Evolutionary conservation across 2,888 invertebrate genomes (phyloP).

Genomic region (Polietes domitor): DNA sequence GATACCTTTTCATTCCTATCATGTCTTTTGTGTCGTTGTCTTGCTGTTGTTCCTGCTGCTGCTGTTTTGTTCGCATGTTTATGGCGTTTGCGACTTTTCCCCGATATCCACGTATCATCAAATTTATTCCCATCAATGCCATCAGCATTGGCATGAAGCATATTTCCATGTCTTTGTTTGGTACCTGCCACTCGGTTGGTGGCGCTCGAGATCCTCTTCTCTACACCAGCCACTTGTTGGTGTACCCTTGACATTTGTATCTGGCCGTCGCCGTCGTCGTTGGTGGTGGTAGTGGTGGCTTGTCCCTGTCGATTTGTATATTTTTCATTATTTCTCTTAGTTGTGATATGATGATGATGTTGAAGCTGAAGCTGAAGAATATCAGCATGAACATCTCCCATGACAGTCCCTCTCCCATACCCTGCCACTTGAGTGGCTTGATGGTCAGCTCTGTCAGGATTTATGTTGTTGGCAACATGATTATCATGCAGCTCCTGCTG

Average conservation of each 20-base stretch:
- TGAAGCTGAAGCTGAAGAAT: too few relatives aligned
- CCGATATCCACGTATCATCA: neutral
- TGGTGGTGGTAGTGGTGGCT: too few relatives aligned
- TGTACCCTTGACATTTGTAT: neutral
- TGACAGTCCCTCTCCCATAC: neutral
- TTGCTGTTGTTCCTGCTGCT: neutral
- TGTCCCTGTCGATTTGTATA: neutral
- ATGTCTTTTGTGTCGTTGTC: constrained; percentile 41
- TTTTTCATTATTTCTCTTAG: neutral
- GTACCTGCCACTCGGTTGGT: neutral
- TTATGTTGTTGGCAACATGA: neutral
- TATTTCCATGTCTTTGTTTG: constrained; percentile 23
- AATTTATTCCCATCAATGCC: neutral
- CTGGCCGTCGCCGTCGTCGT: neutral
- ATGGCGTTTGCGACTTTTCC: neutral
- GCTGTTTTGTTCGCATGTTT: neutral
- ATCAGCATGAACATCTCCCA: neutral
- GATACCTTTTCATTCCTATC: constrained; percentile 38
- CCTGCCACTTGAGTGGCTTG: neutral
- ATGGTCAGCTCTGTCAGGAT: neutral
- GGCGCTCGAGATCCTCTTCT: neutral
- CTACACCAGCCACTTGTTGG: neutral
- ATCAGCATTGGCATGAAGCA: neutral
- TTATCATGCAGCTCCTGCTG: constrained; percentile 13
- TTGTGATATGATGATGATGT: neutral